Evolutionary conservation across 2,113 vertebrate species (phyloP).

Genomic region (Romanogobio albipinnatus): DNA sequence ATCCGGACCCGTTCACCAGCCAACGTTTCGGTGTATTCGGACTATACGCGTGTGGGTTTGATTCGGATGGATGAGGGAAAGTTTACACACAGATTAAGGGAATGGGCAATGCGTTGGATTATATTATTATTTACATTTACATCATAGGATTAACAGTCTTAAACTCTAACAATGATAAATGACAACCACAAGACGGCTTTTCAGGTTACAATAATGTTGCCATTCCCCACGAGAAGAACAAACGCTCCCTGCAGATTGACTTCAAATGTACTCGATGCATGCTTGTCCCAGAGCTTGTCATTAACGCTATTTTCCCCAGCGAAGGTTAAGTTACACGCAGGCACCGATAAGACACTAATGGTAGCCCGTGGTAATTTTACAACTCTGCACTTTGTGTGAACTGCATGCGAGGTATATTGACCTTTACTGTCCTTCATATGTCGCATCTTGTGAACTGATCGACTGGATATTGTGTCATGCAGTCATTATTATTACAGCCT

Average conservation of each 20-base stretch:
- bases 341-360: not conserved
- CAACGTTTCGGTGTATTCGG: not conserved
- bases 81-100: conserved; percentile 36
- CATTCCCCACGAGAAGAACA: not conserved
- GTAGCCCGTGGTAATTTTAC: not conserved
- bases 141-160: not conserved
- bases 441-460: conserved; percentile 40
- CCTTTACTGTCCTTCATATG: conserved; percentile 73
- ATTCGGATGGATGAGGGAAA: conserved; percentile 26
- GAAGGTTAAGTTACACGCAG: not conserved
- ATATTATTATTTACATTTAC: not conserved
- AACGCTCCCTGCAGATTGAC: conserved; percentile 21
- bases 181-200: not conserved
- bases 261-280: not conserved
- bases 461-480: not conserved
- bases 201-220: conserved; percentile 28
- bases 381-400: conserved; percentile 15
- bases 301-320: not conserved
- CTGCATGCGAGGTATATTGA: conserved; percentile 55
- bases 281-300: conserved; percentile 3
- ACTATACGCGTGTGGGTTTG: not conserved
- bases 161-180: not conserved
- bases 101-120: not conserved
- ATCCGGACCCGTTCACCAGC: not conserved
- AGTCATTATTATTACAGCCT: not conserved